phyloP scores from a whole-genome alignment of 2,888 invertebrate genomes.

The Lacanobia oleracea region DNA sequence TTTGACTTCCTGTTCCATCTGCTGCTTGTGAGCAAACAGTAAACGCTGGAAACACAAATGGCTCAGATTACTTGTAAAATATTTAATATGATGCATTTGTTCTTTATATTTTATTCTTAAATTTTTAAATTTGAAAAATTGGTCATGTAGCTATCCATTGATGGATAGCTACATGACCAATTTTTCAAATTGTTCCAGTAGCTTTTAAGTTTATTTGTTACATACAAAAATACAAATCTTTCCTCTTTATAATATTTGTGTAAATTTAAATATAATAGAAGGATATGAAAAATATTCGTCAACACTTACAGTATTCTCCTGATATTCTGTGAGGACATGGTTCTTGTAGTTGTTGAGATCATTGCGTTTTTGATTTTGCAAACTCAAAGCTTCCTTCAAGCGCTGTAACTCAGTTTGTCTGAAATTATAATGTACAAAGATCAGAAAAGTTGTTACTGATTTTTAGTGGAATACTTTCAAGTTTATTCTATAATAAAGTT shows the following conservation, averaged over 20 bases:
- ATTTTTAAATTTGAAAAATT: no score
- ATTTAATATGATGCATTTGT: not conserved
- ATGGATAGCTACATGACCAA: no score
- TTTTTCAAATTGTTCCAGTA: no score
- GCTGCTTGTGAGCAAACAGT: conserved; percentile 92
- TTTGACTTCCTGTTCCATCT: conserved; percentile 93
- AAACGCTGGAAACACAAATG: conserved; percentile 87
- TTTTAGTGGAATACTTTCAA: not conserved
- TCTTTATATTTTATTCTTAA: no score
- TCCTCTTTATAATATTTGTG: no score
- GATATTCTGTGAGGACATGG: conserved; percentile 85
- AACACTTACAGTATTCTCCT: conserved; percentile 86
- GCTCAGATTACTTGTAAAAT: not conserved
- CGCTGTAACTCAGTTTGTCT: conserved; percentile 87
- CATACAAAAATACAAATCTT: no score
- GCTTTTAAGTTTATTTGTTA: no score
- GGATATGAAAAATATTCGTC: not conserved
- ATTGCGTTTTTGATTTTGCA: conserved; percentile 82
- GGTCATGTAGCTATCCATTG: no score
- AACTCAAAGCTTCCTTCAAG: conserved; percentile 80
- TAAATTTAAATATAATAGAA: not conserved
- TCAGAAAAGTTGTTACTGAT: not conserved
- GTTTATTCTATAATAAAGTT: not conserved
- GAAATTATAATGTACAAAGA: conserved; percentile 59
- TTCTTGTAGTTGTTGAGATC: conserved; percentile 86